phyloP scores from a whole-genome alignment of 2,888 invertebrate genomes.

The Pomacea canaliculata region DNA sequence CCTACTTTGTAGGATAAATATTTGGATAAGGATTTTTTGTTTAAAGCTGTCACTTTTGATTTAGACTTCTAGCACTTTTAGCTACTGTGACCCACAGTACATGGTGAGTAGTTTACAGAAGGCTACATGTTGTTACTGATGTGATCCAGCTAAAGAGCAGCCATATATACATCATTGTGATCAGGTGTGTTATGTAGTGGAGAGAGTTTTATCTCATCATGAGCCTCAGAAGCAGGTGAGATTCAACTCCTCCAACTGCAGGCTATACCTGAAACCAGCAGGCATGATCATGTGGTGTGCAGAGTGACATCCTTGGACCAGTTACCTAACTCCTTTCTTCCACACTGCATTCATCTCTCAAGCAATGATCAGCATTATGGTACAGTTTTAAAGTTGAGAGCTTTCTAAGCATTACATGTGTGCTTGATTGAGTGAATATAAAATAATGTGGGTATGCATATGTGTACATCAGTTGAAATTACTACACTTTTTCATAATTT shows the following conservation, averaged over 20 bases:
- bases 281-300: conserved; percentile 1
- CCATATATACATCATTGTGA: not conserved
- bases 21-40: no score
- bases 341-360: not conserved
- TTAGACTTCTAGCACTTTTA: no score
- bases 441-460: conserved; percentile 2
- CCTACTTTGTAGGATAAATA: no score
- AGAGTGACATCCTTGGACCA: not conserved
- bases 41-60: no score
- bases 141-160: no score
- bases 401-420: not conserved
- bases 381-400: no score
- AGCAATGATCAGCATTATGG: not conserved
- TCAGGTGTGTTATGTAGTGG: conserved; percentile 63
- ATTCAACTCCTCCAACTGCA: conserved; percentile 85
- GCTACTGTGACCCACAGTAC: no score
- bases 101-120: no score
- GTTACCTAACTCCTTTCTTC: not conserved
- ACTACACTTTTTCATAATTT: no score
- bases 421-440: not conserved
- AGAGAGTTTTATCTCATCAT: conserved; percentile 70
- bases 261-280: conserved; percentile 67
- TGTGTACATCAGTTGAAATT: not conserved
- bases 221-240: conserved; percentile 73
- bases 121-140: no score